phyloP scores from a whole-genome alignment of 1,140 invertebrate genomes.

The Zophobas morio region DNA sequence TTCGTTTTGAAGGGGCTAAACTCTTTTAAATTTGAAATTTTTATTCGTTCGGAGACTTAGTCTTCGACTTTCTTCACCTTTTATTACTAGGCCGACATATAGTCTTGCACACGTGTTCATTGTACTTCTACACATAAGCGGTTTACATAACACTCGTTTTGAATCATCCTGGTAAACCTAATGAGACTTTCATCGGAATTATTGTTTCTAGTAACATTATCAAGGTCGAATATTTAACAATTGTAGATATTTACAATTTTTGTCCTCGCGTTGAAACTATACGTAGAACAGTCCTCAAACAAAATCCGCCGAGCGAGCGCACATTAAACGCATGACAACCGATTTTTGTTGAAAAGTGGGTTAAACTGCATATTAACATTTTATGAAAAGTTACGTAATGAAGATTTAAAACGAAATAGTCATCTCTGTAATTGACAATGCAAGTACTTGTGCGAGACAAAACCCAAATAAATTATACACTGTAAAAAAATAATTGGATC shows the following conservation, averaged over 20 bases:
- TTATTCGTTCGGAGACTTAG: too few species aligned
- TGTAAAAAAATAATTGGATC: neutral
- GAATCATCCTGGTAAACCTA: constrained; percentile 41
- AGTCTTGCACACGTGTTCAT: neutral
- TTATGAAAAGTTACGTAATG: constrained; percentile 5
- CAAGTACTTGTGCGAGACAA: neutral
- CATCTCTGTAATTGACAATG: constrained; percentile 6
- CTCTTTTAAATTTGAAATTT: too few species aligned
- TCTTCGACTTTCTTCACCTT: too few species aligned
- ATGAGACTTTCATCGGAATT: constrained; percentile 37
- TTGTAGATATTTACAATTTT: constrained; percentile 41
- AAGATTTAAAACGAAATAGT: constrained; percentile 24
- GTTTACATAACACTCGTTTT: constrained; percentile 31
- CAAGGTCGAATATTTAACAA: constrained; percentile 23
- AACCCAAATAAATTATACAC: neutral
- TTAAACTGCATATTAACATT: constrained; percentile 15
- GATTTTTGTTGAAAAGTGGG: constrained; percentile 2
- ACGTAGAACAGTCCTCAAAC: too few species aligned
- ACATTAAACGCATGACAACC: neutral
- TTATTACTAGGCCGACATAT: too few species aligned
- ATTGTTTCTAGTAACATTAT: constrained; percentile 32
- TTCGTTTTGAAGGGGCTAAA: too few species aligned
- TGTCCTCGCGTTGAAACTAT: neutral
- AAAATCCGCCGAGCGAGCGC: too few species aligned
- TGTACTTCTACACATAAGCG: constrained; percentile 25